Percentiles rank a stretch among this genome's conserved stretches.
phyloP scores from a whole-genome alignment of 2,888 invertebrate genomes.

The Gymnoscelis rufifasciata region DNA sequence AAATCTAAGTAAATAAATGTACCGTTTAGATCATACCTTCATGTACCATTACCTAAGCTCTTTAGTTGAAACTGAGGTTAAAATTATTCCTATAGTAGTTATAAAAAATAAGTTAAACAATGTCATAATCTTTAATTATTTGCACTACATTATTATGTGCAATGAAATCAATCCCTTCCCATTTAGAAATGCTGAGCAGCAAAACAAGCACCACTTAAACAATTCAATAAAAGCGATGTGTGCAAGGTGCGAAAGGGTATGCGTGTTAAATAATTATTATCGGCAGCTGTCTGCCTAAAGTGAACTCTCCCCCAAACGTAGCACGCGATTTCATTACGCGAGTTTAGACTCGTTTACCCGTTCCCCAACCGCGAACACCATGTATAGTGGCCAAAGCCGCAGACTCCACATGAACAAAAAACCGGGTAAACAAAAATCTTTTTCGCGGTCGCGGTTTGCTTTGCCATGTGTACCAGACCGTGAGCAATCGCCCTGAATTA shows the following conservation, averaged over 20 bases:
- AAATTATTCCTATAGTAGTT: no score
- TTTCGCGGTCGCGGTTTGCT: slow-evolving; percentile 73
- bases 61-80: no score
- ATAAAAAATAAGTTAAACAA: no score
- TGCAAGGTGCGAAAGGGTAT: slow-evolving; percentile 75
- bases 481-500: slow-evolving; percentile 74
- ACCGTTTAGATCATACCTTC: no score
- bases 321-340: slow-evolving; percentile 59
- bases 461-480: slow-evolving; percentile 71
- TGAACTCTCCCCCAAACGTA: slow-evolving; percentile 60
- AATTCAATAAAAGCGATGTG: slow-evolving; percentile 39
- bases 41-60: no score
- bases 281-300: slow-evolving; percentile 62
- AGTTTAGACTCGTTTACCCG: slow-evolving; percentile 50
- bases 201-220: slow-evolving; percentile 35
- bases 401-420: slow-evolving; percentile 64
- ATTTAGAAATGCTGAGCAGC: no score
- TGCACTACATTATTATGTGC: no score
- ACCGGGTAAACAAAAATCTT: slow-evolving; percentile 68
- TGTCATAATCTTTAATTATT: no score
- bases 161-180: no score
- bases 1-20: no score
- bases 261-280: slow-evolving; percentile 69
- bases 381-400: slow-evolving; percentile 57
- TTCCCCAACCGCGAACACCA: slow-evolving; percentile 53